A percentile compares a stretch with the other conserved stretches of the same genome.
Evolutionary conservation across 2,113 vertebrate species (phyloP).

Genomic region (Oryzias javanicus): DNA sequence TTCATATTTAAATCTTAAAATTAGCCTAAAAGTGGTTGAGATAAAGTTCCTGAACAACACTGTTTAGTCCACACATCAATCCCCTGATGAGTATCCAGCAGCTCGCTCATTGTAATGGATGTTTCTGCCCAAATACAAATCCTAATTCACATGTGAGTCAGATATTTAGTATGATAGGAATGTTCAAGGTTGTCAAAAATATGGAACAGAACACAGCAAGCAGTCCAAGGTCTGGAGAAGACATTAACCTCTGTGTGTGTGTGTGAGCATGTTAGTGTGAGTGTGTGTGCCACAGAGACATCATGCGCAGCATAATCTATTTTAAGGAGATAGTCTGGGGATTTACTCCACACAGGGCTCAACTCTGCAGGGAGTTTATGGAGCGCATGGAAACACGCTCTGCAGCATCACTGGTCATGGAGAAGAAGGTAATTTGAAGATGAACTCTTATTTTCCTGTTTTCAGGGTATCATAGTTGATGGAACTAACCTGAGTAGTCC

Average conservation of each 20-base stretch:
- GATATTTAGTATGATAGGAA: slow-evolving; percentile 2
- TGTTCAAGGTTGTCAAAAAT: slow-evolving; percentile 44
- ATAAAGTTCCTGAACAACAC: too few species aligned
- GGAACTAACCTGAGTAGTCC: slow-evolving; percentile 19
- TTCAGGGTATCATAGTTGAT: slow-evolving; percentile 17
- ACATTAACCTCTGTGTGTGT: not conserved
- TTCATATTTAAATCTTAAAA: too few species aligned
- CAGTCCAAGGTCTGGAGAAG: slow-evolving; percentile 33
- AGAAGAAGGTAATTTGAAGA: slow-evolving; percentile 45
- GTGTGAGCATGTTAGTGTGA: not conserved
- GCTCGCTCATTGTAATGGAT: not conserved
- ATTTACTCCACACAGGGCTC: slow-evolving; percentile 49
- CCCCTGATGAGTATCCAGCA: not conserved
- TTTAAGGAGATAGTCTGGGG: slow-evolving; percentile 48
- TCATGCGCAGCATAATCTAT: slow-evolving; percentile 43
- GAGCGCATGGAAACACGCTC: slow-evolving; percentile 28
- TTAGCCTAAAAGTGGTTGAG: too few species aligned
- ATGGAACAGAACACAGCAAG: slow-evolving; percentile 46
- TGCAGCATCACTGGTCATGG: slow-evolving; percentile 36
- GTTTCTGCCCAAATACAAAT: not conserved
- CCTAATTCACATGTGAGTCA: not conserved
- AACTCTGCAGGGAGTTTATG: slow-evolving; percentile 41
- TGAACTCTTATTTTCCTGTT: slow-evolving; percentile 4
- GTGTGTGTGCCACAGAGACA: slow-evolving; percentile 1
- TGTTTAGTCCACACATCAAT: not conserved